Evolutionary conservation across 2,797 vertebrate species (phyloP).

Genomic region (Trachops cirrhosus): DNA sequence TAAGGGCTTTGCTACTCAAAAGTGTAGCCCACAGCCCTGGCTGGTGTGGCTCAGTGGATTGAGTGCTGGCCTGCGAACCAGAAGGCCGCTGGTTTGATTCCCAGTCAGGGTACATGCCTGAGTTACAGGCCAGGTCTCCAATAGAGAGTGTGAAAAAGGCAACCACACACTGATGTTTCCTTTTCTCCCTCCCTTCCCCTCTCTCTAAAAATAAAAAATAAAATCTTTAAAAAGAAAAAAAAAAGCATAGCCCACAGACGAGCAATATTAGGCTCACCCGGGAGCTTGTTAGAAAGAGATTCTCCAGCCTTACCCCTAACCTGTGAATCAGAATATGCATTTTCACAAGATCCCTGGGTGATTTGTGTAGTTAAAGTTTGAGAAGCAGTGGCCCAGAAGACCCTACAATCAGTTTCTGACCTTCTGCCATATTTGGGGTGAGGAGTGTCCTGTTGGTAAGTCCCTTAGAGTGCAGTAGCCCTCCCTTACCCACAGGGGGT

Average conservation of each 20-base stretch:
- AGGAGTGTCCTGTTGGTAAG: not conserved
- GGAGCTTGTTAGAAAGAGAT: not conserved
- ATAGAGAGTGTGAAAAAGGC: too few relatives aligned
- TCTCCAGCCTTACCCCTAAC: not conserved
- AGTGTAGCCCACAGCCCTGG: not conserved
- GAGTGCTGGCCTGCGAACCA: too few relatives aligned
- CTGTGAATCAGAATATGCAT: not conserved
- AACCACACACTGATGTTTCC: too few relatives aligned
- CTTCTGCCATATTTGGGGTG: not conserved
- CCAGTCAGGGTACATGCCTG: too few relatives aligned
- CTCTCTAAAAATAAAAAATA: too few relatives aligned
- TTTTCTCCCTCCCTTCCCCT: too few relatives aligned
- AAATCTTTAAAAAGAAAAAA: too few relatives aligned
- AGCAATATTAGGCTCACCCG: not conserved
- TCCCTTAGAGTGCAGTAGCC: not conserved
- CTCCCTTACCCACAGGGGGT: too few relatives aligned
- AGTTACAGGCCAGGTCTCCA: too few relatives aligned
- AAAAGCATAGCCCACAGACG: not conserved
- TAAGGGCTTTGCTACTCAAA: not conserved
- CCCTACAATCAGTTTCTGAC: not conserved
- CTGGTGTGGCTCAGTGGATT: too few relatives aligned
- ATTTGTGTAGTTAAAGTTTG: not conserved
- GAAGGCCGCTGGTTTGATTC: too few relatives aligned
- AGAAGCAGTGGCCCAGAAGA: not conserved
- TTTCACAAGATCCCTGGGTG: not conserved